Percentiles rank a stretch among this genome's conserved stretches.
phyloP scores from a whole-genome alignment of 2,113 vertebrate species.

The Bubo bubo region DNA sequence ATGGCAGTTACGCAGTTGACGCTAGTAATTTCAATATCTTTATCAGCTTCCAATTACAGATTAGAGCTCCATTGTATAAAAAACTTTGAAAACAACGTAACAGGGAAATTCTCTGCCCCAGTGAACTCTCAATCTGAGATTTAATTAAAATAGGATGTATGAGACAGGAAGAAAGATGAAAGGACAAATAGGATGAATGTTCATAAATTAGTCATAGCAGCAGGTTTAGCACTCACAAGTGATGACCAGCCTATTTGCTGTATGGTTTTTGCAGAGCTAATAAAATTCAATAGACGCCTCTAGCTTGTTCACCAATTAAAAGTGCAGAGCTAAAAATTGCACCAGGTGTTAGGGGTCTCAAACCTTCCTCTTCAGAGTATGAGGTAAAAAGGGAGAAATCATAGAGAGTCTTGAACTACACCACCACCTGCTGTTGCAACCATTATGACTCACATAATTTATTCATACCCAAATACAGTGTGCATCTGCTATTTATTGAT shows the following conservation, averaged over 20 bases:
- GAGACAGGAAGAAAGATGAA: slow-evolving; percentile 10
- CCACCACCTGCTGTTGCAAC: slow-evolving; percentile 55
- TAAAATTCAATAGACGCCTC: not conserved
- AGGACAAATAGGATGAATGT: slow-evolving; percentile 15
- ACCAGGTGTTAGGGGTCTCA: not conserved
- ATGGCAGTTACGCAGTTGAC: not conserved
- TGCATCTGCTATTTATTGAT: slow-evolving; percentile 50
- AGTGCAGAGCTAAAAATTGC: not conserved
- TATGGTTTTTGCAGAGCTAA: not conserved
- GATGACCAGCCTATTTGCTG: not conserved
- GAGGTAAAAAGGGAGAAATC: slow-evolving; percentile 12
- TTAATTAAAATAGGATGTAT: slow-evolving; percentile 40
- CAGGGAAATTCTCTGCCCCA: not conserved
- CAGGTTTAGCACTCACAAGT: slow-evolving; percentile 5
- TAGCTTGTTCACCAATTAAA: not conserved
- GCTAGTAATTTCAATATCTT: slow-evolving; percentile 5
- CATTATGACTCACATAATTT: slow-evolving; percentile 45
- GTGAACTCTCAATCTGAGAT: not conserved
- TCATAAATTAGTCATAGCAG: slow-evolving; percentile 55
- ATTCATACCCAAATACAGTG: slow-evolving; percentile 25
- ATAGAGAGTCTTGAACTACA: slow-evolving; percentile 45
- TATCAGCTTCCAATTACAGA: not conserved
- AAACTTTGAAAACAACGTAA: slow-evolving; percentile 7
- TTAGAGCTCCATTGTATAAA: not conserved
- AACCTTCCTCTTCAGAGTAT: not conserved